Evolutionary conservation across 2,888 invertebrate species (phyloP), one percentile per base, ranked within the genome.

Genomic region (Sclerodermus sp.): DNA sequence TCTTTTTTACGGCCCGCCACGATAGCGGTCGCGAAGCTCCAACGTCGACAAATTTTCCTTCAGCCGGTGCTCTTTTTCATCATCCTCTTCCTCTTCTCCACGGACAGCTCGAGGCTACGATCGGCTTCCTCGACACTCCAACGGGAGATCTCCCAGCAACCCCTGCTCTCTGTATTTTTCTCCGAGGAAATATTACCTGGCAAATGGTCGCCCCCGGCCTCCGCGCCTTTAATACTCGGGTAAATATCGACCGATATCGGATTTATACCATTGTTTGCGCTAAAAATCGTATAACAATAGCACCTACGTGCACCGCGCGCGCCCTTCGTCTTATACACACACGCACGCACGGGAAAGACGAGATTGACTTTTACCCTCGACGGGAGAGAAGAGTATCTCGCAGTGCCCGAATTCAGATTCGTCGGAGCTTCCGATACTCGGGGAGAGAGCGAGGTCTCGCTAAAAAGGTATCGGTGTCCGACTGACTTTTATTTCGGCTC

Each of bases 1-100:
- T 45, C 48, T 40, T 55, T 62, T 62, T 62, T 62, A 62, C 50
- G 62, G 55, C 55, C 55, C 52, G 47, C 55, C 31, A 48, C 47
- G 60, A 57, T 57, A 55, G 44, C 46, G 47, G 43, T 47, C 53
- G 45, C 44, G 38, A 47, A 46, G 52, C 49, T 40, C 37, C 51
- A 52, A 45, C 53, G 48, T 38, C 39, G 42, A 55, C 57, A 51
- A 57, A 49, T 55, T 53, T 55, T 49, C 46, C 55, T 45, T 34
- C 30, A 9, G 12, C 38, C 9, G 1, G 16, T 15, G 16, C 16
- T 17, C 29, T 18, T 41, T 45, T 34, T 31, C 34, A 12, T 34
- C 34, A 13, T 13, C 34, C 12, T 12, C 10, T 14, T 14, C 13
- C 39, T 18, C 12, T 17, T 18, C 15, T 14, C 5, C 8, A 8